Evolutionary conservation across 2,888 invertebrate species (phyloP), one percentile per base, ranked within the genome.

Genomic region (Oxycera nigricornis): DNA sequence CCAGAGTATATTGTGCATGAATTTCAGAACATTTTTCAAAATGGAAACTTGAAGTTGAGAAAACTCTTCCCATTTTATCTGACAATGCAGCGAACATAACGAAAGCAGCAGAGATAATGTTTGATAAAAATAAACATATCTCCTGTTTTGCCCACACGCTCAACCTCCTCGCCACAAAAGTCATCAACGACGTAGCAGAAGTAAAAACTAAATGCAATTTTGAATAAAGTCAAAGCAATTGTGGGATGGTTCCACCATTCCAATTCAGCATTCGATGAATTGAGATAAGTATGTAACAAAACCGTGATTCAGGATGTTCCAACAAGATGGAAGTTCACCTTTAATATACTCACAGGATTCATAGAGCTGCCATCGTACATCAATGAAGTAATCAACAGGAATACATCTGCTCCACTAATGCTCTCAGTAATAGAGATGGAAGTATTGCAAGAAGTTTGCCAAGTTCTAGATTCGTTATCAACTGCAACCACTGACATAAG

Each of bases 371-470:
- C 39, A 30, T 22, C 39, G 41, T 39, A 39, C 65, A 39, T 65
- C 35, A 39, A 39, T 20, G 39, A 39, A 65, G 39, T 35, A 9
- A 22, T 65, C 35, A 65, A 65, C 31, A 65, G 65, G 41, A 65
- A 65, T 11, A 65, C 65, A 39, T 17, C 65, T 39, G 41, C 65
- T 65, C 65, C 65, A 65, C 65, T 41, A 65, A 65, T 65, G 65
- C 65, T 39, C 41, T 65, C 65, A n/a, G 65, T 22, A 65, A 65
- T n/a, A n/a, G n/a, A n/a, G n/a, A n/a, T 65, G 65, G 65, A 65
- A 65, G 24, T 65, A 20, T 65, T 65, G 62, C 31, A 62, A 62
- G 62, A 65, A 65, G 65, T 20, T 35, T 24, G 39, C 30, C 39
- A 65, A 39, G 35, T 65, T 65, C 65, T 39, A 20, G 65, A 39